Evolutionary conservation across 1,140 invertebrate genomes (phyloP), one percentile per base, ranked within the genome.

Genomic region (Potamilus streckersoni): DNA sequence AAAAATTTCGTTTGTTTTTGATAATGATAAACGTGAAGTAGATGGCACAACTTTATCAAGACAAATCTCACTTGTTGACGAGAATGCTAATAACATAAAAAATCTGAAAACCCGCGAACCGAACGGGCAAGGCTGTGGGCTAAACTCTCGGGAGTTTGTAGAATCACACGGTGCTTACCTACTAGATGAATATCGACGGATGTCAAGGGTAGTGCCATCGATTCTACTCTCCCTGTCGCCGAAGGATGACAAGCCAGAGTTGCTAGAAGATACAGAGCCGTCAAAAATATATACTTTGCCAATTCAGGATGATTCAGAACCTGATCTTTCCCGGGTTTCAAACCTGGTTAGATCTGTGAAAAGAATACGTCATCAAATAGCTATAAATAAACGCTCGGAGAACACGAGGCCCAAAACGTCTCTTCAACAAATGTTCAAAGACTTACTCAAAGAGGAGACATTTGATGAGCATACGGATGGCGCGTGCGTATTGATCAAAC

Each of bases 381-480:
- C 79, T 17, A 70, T 78, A 11, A 81, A 80, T 57, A 83, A 82
- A 55, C 75, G 74, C 62, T 64, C 80, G 31, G 82, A 83, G 55
- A 67, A 70, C 23, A 76, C 71, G 19, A 71, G 80, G 58, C 69
- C 71, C 20, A 80, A 71, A n/a, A 77, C 79, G 59, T 79, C 77
- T 17, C 74, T 84, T 27, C 67, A 74, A 16, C 72, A 83, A 68
- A 78, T 84, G 70, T 78, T 84, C 61, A 80, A 79, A 59, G 78
- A 79, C 69, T 73, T 76, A 31, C 71, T 74, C 17, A 68, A 79
- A n/a, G 67, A 65, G 61, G 27, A 75, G 16, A 78, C 76, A n/a
- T 80, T 79, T 17, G 79, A 84, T 60, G 75, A 80, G 20, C 83
- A 80, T 60, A 85, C 84, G 2, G 83, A 85, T 70, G 84, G 84